Conservation (phyloP, 2,113 vertebrate species). For the Barbus barbus region DNA sequence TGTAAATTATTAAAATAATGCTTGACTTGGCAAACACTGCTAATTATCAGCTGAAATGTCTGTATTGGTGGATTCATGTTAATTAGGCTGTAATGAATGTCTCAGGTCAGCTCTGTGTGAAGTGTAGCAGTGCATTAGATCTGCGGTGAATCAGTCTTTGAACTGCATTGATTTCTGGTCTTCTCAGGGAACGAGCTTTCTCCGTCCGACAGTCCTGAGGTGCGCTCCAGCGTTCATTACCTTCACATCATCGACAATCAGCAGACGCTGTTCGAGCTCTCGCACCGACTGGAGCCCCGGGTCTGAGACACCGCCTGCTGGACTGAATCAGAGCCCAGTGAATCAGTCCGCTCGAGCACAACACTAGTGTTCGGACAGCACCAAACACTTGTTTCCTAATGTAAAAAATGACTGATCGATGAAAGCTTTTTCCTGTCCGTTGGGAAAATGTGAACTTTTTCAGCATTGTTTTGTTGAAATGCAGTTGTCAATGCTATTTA, state of each 20-base stretch:
- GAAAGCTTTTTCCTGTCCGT: background rate
- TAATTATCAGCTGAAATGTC: too few species aligned
- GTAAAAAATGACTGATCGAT: background rate
- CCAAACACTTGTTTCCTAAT: constrained; percentile 6
- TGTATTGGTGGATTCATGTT: background rate
- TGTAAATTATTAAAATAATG: too few species aligned
- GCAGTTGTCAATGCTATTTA: background rate
- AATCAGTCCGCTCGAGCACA: constrained; percentile 7
- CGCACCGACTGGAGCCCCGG: constrained; percentile 94
- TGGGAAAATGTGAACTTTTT: constrained; percentile 8
- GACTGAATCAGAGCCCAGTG: constrained; percentile 13
- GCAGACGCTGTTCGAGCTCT: constrained; percentile 95
- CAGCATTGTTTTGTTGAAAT: constrained; percentile 30
- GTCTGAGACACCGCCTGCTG: constrained; percentile 63
- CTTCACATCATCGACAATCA: constrained; percentile 98
- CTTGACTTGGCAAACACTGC: background rate
- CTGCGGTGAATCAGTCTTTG: too few species aligned
- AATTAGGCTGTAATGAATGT: background rate
- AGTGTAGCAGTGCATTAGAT: too few species aligned
- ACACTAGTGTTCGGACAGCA: too few species aligned
- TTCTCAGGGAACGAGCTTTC: constrained; percentile 82
- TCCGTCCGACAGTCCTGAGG: constrained; percentile 86
- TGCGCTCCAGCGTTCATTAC: constrained; percentile 86
- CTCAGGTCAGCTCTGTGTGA: background rate
- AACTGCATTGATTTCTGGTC: background rate